Base-by-base conservation (phyloP, 35 echinoderm and acorn worm genomes). In the Patiria miniata region DNA sequence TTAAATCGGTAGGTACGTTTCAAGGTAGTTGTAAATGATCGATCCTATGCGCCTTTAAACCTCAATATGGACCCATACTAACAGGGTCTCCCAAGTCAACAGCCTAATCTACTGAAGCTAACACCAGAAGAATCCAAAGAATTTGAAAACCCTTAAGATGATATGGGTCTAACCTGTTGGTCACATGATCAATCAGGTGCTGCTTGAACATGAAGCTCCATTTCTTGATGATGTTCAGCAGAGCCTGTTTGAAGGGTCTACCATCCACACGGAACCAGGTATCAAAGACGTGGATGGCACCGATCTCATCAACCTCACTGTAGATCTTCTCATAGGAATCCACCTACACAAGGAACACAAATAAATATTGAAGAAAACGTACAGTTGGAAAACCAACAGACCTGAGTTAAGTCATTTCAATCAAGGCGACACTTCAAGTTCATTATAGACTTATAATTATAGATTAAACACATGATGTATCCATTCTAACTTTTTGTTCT, bases 171-270 rank as follows among this genome's bases (percentile, higher is more conserved):
- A 38, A 81, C 91, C 95, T 98, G 90, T 99, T 99, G 29, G 96
- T 99, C 61, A 99, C 96, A 85, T 99, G 96, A 51, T 99, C 96
- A 84, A 99, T 99, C 9, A 99, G 89, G 81, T 99, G 93, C 79
- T 99, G 92, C 51, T 99, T 99, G 90, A 99, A 99, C 96, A 99
- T 99, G 81, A 99, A 99, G 87, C 96, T 99, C 96, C 92, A 99
- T 83, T 94, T 94, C 86, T 99, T 99, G 85, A 95, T 91, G 80
- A 99, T 99, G 83, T 99, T 99, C 1, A 99, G 90, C 40, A 99
- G 83, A 34, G 93, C 93, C 59, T 94, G 93, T 52, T 92, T 99
- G 93, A 99, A 99, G 8, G 96, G 96, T 78, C 91, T 94, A 36
- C 86, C 93, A 52, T 99, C 96, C 15, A 93, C 95, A 17, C 96